Base-by-base conservation (phyloP, 1,140 invertebrate species). In the Papilio polytes region DNA sequence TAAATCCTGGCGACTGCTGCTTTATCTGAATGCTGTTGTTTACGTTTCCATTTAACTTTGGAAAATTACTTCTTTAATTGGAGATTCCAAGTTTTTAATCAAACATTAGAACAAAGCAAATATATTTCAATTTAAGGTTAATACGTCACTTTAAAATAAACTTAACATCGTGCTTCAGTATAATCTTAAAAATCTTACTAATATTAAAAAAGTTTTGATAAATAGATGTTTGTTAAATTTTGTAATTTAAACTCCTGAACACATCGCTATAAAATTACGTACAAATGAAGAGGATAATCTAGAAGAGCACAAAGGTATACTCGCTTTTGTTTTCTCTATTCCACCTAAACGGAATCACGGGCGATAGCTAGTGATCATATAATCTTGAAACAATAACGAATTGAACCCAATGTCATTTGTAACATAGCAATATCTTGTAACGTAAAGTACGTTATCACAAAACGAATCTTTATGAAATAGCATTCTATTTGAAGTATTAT, bases 381-480 rank as follows among this genome's bases (percentile, higher is more conserved):
- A 36, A 74, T 63, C 44, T 53, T 78, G 66, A 63, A 63, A 78
- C 53, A 78, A 78, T 63, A 78, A 78, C 56, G 46, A 66, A 78
- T 63, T 66, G 74, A 63, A 66, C 56, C 53, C 77, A 44, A 78
- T 78, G 26, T 66, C 56, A 78, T 78, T 44, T 63, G 13, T n/a
- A 31, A 66, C n/a, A 66, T 9, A 78, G 56, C 76, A 66, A 22
- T 78, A 78, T 63, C 41, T 63, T 59, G 10, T 7, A 46, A 78
- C 53, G 31, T 78, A 78, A 78, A 78, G 77, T 66, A 78, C 77
- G 53, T 63, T 78, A 78, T 78, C 53, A 78, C 77, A 78, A 78
- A 78, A 78, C 77, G 77, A 78, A 78, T 78, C 77, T 78, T 78
- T 78, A 78, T 78, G 59, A 78, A 78, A 78, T 78, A 78, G 77